Evolutionary conservation across 2,888 invertebrate genomes (phyloP).

Genomic region (Orthosia gothica): DNA sequence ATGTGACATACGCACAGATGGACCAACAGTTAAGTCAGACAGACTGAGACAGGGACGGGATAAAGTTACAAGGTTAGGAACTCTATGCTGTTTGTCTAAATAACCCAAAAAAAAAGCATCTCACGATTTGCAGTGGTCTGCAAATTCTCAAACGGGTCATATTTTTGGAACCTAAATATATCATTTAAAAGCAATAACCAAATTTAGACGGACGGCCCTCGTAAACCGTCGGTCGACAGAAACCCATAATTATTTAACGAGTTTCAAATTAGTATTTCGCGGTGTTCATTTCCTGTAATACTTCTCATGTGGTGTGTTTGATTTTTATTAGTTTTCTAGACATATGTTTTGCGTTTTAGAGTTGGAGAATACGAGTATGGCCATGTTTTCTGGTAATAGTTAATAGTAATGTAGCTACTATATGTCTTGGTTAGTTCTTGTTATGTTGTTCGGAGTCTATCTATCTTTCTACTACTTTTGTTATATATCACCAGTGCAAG

Average conservation of each 20-base stretch:
- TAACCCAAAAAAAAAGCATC: background rate
- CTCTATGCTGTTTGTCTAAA: no score
- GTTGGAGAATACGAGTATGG: conserved; percentile 14
- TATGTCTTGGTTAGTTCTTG: background rate
- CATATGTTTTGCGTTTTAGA: conserved; percentile 47
- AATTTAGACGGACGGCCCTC: conserved; percentile 44
- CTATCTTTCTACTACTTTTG: background rate
- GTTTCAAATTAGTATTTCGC: conserved; percentile 67
- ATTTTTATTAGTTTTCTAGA: conserved; percentile 55
- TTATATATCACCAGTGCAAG: no score
- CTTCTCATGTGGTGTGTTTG: conserved; percentile 60
- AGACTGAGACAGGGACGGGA: no score
- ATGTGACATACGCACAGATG: no score
- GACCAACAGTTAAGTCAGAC: no score
- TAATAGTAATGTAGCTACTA: background rate
- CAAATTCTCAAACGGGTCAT: background rate
- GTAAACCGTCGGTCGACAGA: conserved; percentile 55
- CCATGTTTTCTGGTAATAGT: conserved; percentile 2
- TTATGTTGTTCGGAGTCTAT: fast-evolving
- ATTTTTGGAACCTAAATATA: conserved; percentile 37
- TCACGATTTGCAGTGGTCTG: background rate
- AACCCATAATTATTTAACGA: conserved; percentile 60
- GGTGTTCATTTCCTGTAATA: conserved; percentile 60
- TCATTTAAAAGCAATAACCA: conserved; percentile 53
- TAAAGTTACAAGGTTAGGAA: no score